phyloP scores from a whole-genome alignment of 2,113 vertebrate genomes.

The Pelvicachromis taeniatus region DNA sequence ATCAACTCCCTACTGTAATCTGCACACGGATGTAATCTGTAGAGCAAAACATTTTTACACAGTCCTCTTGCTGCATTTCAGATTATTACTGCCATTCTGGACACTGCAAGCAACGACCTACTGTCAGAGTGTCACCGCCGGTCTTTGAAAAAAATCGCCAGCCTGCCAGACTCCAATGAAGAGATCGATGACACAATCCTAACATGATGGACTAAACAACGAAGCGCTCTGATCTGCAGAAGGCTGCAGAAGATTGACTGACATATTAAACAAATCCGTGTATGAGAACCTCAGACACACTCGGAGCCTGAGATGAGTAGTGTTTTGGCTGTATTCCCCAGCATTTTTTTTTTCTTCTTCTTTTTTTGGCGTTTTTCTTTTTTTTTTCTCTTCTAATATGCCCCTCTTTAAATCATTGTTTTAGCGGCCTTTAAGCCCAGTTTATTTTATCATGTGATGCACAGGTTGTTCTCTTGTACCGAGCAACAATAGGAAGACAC shows the following conservation, averaged over 20 bases:
- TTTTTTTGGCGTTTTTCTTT: not conserved
- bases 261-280: not conserved
- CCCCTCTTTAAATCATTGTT: slow-evolving; percentile 15
- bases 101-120: slow-evolving; percentile 88
- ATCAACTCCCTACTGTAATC: not conserved
- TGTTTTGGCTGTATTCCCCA: not conserved
- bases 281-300: slow-evolving; percentile 42
- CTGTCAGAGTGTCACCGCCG: slow-evolving; percentile 87
- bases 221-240: not conserved
- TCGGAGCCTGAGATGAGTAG: slow-evolving; percentile 10
- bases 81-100: slow-evolving; percentile 86
- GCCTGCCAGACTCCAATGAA: slow-evolving; percentile 85
- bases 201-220: slow-evolving; percentile 78
- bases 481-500: not conserved
- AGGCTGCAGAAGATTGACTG: not conserved
- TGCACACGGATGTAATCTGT: not conserved
- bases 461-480: slow-evolving; percentile 8
- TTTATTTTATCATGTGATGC: slow-evolving; percentile 36
- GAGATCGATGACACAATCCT: slow-evolving; percentile 97
- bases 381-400: not conserved
- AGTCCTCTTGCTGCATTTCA: slow-evolving; percentile 34
- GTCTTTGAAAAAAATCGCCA: slow-evolving; percentile 90
- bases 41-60: not conserved
- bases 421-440: slow-evolving; percentile 29
- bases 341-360: not conserved